Evolutionary conservation across 2,113 vertebrate genomes (phyloP), one percentile per base, ranked within the genome.

Genomic region (Cairina moschata): DNA sequence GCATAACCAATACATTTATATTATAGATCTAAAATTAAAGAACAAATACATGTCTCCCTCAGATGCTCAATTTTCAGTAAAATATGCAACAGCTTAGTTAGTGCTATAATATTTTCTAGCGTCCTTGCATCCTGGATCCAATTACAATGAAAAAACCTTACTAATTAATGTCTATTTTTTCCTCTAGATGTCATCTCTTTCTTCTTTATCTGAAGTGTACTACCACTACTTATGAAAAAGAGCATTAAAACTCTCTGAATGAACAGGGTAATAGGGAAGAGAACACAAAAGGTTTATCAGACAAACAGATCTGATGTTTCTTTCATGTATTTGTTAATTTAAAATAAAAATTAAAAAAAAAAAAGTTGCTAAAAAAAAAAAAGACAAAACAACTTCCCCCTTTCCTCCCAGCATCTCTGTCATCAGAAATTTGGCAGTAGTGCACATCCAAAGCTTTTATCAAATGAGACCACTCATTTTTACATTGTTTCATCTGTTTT

Each of bases 401-500:
- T 84, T 91, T 85, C 86, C 71, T 95, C 80, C 86, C 88, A 91
- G 89, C 96, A 97, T 97, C 94, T 95, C 94, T 97, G 90, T 97
- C 96, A 94, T 96, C 93, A 94, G 93, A 96, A 97, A 97, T 95
- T 95, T 95, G 94, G 93, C 95, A 93, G 88, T 76, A 97, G 93
- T 97, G 97, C 97, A 97, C 96, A 98, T 97, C 95, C 92, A 96
- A 98, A 94, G 97, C 96, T 97, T 98, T 98, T 98, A 97, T 97
- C 96, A 97, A 97, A 97, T 74, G 86, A 94, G 97, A 95, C 88
- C 93, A 95, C 96, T 94, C 95, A 97, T 97, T 98, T 98, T 98
- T 97, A 95, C 97, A 98, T 97, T 92, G 93, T 98, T 98, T 98
- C 97, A 98, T 98, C 97, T 98, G 98, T 99, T 99, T 98, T 98